Percentiles rank a stretch among this genome's conserved stretches.
These are phyloP conservation scores for Epinotia ramella DNA, from an alignment of 2,888 invertebrate species.

Conservation along the genomic window DNA sequence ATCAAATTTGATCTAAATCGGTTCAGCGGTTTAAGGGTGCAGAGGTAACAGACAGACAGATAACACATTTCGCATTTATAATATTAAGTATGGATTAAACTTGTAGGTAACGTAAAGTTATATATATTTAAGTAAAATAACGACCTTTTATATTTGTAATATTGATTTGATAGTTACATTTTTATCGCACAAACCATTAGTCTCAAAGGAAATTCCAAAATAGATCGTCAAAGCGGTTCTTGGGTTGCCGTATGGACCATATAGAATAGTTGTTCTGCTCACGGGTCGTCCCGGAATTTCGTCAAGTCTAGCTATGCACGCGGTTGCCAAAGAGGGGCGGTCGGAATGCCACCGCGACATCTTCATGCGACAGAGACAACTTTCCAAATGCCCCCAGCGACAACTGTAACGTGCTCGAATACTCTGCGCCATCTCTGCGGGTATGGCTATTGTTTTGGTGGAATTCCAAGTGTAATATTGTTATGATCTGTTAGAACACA, in stretches of 20 bases:
- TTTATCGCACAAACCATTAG: not conserved
- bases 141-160: no score
- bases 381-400: constrained; percentile 63
- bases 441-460: constrained; percentile 43
- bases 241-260: constrained; percentile 19
- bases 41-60: no score
- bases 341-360: constrained; percentile 75
- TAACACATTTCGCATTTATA: no score
- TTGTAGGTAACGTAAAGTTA: no score
- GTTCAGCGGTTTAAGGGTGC: no score
- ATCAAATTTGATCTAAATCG: no score
- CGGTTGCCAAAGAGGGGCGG: constrained; percentile 63
- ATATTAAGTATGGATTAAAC: no score
- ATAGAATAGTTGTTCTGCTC: constrained; percentile 51
- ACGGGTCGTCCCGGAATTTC: constrained; percentile 63
- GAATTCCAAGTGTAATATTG: constrained; percentile 36
- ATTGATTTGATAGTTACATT: no score
- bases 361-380: constrained; percentile 72
- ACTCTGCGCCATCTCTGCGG: constrained; percentile 46
- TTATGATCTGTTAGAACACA: constrained; percentile 26
- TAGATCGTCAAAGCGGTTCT: not conserved
- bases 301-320: constrained; percentile 70
- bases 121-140: not conserved
- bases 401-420: constrained; percentile 54
- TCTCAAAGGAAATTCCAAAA: not conserved